phyloP scores from a whole-genome alignment of 2,888 invertebrate genomes.

The Chymomyza fuscimana region DNA sequence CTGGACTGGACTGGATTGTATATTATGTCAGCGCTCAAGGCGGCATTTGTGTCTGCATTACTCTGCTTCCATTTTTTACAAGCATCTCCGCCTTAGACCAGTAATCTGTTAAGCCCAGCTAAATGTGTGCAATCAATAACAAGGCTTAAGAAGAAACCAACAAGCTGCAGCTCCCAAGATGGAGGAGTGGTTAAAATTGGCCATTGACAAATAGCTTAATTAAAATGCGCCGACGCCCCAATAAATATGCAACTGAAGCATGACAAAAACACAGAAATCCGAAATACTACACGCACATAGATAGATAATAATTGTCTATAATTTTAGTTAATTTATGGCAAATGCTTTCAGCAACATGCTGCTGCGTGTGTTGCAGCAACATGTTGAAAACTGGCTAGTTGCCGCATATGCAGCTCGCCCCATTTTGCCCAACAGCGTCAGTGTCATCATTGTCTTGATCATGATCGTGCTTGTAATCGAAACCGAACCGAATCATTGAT shows the following conservation, averaged over 20 bases:
- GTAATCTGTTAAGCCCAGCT: constrained; percentile 17
- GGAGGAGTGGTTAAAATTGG: background rate
- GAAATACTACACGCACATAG: constrained; percentile 38
- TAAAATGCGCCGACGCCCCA: constrained; percentile 71
- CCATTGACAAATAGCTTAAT: constrained; percentile 70
- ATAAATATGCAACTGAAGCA: constrained; percentile 65
- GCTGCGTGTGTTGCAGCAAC: constrained; percentile 51
- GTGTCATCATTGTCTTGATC: constrained; percentile 21
- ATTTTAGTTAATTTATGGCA: constrained; percentile 73
- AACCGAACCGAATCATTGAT: constrained; percentile 77
- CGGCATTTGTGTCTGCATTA: background rate
- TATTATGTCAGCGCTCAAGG: background rate
- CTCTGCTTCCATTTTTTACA: constrained; percentile 2
- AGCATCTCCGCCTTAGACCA: background rate
- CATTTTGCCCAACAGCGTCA: constrained; percentile 14
- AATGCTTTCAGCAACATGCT: constrained; percentile 73
- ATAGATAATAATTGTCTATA: constrained; percentile 69
- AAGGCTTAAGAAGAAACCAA: background rate
- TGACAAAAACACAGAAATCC: constrained; percentile 19
- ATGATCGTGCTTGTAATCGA: constrained; percentile 73
- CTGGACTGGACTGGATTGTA: background rate
- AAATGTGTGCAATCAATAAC: constrained; percentile 12
- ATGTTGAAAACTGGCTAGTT: constrained; percentile 32
- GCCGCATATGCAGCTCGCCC: constrained; percentile 21
- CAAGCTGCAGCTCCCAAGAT: background rate